A percentile compares a stretch with the other conserved stretches of the same genome.
Conservation (phyloP, 2,797 vertebrate genomes). For the Gymnothorax reevesii region DNA sequence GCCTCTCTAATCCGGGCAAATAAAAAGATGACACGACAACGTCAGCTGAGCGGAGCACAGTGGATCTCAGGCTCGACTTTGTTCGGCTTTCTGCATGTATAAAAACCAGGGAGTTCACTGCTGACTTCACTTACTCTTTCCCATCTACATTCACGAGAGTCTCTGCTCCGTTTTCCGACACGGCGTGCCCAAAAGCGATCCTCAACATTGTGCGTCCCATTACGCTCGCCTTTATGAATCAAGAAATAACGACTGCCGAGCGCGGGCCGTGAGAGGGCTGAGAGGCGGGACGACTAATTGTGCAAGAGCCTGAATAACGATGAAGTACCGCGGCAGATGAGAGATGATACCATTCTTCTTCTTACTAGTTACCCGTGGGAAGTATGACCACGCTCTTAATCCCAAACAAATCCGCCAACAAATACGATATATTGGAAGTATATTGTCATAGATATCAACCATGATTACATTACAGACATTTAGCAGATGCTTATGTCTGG, state of each 20-base stretch:
- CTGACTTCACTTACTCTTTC: neutral
- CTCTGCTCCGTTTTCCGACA: neutral
- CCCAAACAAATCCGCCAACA: neutral
- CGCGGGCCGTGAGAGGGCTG: neutral
- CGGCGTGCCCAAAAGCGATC: neutral
- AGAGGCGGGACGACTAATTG: neutral
- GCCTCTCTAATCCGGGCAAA: neutral
- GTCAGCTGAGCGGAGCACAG: neutral
- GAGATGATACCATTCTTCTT: neutral
- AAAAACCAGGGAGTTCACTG: neutral
- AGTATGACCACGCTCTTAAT: neutral
- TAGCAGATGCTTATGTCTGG: no score
- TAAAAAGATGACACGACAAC: neutral
- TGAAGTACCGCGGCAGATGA: neutral
- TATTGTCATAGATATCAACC: neutral
- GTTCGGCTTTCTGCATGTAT: neutral
- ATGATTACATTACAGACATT: no score
- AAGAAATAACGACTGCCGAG: neutral
- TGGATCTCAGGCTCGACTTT: neutral
- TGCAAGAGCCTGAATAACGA: no score
- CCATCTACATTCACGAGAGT: neutral
- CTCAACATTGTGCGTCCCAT: neutral
- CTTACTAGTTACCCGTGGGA: neutral
- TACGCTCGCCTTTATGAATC: conserved; percentile 9
- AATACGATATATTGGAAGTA: neutral